Conservation (phyloP, 1,140 invertebrate species). For the Neodiprion pinetum region DNA sequence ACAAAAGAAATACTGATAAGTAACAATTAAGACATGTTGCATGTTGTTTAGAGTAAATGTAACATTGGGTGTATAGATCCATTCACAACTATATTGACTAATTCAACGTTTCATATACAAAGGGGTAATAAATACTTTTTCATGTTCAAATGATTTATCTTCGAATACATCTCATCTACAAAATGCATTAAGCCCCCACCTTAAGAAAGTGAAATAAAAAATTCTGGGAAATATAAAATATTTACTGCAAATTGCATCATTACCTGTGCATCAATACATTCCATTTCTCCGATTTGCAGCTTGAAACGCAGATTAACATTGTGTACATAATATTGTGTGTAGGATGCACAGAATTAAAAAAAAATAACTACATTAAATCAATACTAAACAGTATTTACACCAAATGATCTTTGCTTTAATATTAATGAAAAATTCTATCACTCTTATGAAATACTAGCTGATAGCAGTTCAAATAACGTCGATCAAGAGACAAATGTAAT, state of each 20-base stretch:
- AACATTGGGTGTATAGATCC: constrained; percentile 11
- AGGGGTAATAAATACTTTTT: not conserved
- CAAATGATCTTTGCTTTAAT: no score
- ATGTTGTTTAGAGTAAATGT: constrained; percentile 15
- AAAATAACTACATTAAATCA: constrained; percentile 1
- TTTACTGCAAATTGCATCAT: constrained; percentile 27
- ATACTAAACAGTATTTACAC: no score
- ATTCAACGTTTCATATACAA: constrained; percentile 18
- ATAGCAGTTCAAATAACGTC: not conserved
- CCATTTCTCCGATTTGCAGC: constrained; percentile 67
- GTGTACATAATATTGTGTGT: constrained; percentile 14
- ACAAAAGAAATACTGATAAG: not conserved
- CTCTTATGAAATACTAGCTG: no score
- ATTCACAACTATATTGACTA: not conserved
- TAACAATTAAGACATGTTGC: constrained; percentile 11
- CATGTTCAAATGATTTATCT: no score
- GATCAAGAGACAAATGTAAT: no score
- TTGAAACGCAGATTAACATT: constrained; percentile 58
- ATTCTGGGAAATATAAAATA: constrained; percentile 1
- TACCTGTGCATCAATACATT: constrained; percentile 73
- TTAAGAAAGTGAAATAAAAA: not conserved
- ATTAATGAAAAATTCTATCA: no score
- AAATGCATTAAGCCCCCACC: no score
- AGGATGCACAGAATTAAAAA: constrained; percentile 7
- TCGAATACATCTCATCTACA: constrained; percentile 15